These are phyloP conservation scores for Bicyclus anynana DNA, from an alignment of 1,140 invertebrate species.

Conservation along the genomic window DNA sequence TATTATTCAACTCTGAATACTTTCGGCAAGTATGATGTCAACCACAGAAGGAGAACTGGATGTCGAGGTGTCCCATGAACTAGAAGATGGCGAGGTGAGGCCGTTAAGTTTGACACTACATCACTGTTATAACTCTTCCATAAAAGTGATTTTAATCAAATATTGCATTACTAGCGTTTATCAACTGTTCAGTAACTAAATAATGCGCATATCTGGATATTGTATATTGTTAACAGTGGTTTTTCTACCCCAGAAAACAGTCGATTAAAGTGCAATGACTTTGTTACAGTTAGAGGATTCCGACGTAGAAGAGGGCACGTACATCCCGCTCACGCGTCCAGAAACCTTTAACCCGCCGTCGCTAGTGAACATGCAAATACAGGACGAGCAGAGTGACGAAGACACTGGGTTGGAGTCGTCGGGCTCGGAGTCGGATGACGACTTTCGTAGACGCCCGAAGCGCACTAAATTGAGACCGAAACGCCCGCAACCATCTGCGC, in stretches of 20 bases:
- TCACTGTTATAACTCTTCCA: constrained; percentile 5
- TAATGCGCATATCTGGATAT: not conserved
- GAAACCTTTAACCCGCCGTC: constrained; percentile 68
- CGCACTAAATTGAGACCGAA: constrained; percentile 55
- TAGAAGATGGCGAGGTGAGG: constrained; percentile 68
- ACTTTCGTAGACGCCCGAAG: constrained; percentile 53
- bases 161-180: constrained; percentile 1
- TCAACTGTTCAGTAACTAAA: not conserved
- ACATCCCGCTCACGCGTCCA: constrained; percentile 60
- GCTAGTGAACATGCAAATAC: constrained; percentile 67
- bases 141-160: constrained; percentile 7
- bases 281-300: constrained; percentile 65
- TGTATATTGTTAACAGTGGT: not conserved
- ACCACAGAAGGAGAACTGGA: constrained; percentile 70
- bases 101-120: constrained; percentile 3
- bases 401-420: constrained; percentile 52
- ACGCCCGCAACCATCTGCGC: constrained; percentile 42
- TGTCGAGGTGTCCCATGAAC: constrained; percentile 58
- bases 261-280: not conserved
- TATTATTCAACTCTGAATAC: constrained; percentile 34
- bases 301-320: constrained; percentile 67
- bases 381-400: constrained; percentile 68
- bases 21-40: constrained; percentile 58
- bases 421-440: constrained; percentile 61
- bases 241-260: not conserved